Evolutionary conservation across 2,888 invertebrate species (phyloP), one percentile per base, ranked within the genome.

Genomic region (Ophion costatus): DNA sequence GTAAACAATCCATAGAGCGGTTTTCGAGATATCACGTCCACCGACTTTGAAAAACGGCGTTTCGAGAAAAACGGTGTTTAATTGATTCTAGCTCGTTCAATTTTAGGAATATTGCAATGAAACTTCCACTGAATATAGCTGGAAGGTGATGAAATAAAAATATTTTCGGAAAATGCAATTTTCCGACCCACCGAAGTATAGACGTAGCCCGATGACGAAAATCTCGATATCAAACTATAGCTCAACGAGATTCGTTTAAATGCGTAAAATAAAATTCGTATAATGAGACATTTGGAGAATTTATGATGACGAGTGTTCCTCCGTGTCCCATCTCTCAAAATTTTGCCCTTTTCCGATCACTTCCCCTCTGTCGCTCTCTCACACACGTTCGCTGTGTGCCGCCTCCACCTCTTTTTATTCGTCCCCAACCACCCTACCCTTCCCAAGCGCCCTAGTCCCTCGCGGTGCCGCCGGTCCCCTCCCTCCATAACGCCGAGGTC

Each of bases 401-500:
- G 78, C 69, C 83, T 67, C 77, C 81, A 63, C 85, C 81, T 67
- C 81, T 76, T 67, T 69, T 57, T 56, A 51, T 67, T 64, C 70
- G 80, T 82, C 70, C 73, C 83, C 75, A 82, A 80, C 79, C 84
- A 85, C 83, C 85, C 80, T 86, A 80, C 69, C 77, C 78, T 80
- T 66, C 70, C 73, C 70, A 76, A 38, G 66, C 59, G 57, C 57
- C 77, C 57, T 69, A 66, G 76, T 69, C 75, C 69, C 78, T 71
- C 77, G 63, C 67, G 75, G 78, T 67, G 80, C 57, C 61, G 71
- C 75, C 51, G 63, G 64, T 66, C 75, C 78, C 86, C 78, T 67
- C 71, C 78, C 80, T 81, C 73, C 56, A 6, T 22, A 22, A 83
- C 86, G 84, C 86, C 85, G 84, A 80, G 84, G 84, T 84, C 69